phyloP scores from a whole-genome alignment of 92 coral and sea anemone genomes.

The Epizoanthus rinbou region DNA sequence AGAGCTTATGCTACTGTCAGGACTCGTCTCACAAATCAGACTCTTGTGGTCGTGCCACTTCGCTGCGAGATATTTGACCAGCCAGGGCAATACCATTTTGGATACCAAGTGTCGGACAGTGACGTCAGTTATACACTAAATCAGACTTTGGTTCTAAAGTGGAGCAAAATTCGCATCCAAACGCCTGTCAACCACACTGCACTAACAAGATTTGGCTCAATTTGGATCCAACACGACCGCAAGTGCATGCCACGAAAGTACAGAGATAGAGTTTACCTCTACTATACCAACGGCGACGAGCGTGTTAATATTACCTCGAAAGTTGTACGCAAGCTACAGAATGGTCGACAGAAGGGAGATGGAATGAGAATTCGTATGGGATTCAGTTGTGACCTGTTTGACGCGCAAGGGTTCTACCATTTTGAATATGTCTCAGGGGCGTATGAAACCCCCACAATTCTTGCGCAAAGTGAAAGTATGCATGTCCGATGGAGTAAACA shows the following conservation, averaged over 20 bases:
- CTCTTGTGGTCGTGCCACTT: slow-evolving; percentile 47
- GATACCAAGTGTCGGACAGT: slow-evolving; percentile 76
- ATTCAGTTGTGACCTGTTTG: slow-evolving; percentile 83
- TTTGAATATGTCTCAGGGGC: slow-evolving; percentile 80
- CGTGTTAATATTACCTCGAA: slow-evolving; percentile 72
- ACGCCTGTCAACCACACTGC: slow-evolving; percentile 90
- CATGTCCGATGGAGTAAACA: slow-evolving; percentile 77
- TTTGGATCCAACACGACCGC: slow-evolving; percentile 84
- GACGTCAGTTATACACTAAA: slow-evolving; percentile 57
- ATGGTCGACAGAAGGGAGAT: slow-evolving; percentile 61
- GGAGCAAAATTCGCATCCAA: slow-evolving; percentile 69
- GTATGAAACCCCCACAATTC: slow-evolving; percentile 43
- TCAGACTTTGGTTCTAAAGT: slow-evolving; percentile 62
- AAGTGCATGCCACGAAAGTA: slow-evolving; percentile 73
- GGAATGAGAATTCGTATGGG: slow-evolving; percentile 65
- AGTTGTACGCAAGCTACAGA: slow-evolving; percentile 70
- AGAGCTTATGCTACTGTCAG: background rate
- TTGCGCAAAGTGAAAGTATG: slow-evolving; percentile 66
- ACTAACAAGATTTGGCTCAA: slow-evolving; percentile 72
- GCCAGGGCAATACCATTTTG: slow-evolving; percentile 74
- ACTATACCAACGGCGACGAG: slow-evolving; percentile 60
- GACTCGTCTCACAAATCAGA: background rate
- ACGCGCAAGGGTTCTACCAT: slow-evolving; percentile 72
- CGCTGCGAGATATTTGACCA: slow-evolving; percentile 86
- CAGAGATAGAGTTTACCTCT: slow-evolving; percentile 74